Evolutionary conservation across 1,140 invertebrate species (phyloP).

Genomic region (Maconellicoccus hirsutus): DNA sequence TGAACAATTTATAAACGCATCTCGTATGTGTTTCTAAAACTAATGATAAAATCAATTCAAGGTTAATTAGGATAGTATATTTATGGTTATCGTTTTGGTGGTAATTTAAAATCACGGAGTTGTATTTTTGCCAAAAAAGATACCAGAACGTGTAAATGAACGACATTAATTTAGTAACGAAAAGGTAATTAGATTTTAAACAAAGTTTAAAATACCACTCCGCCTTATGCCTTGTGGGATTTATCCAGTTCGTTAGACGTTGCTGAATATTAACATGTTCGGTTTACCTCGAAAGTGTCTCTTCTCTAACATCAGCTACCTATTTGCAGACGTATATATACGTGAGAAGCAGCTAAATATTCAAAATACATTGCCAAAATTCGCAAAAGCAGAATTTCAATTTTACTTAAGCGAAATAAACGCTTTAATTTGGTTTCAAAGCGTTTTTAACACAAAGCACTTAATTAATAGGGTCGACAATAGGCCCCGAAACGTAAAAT

Average conservation of each 20-base stretch:
- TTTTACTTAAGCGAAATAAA: constrained; percentile 1
- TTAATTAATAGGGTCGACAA: constrained; percentile 9
- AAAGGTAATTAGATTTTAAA: constrained; percentile 10
- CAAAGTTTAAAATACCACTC: constrained; percentile 4
- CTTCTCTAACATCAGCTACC: neutral
- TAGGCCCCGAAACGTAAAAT: neutral
- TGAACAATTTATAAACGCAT: no score
- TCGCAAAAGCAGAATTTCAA: neutral
- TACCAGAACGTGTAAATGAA: neutral
- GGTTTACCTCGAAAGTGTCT: neutral
- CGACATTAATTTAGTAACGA: constrained; percentile 9
- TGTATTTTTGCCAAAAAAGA: no score
- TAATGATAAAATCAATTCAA: no score
- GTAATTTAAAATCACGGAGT: no score
- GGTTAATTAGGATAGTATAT: no score
- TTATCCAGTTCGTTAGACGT: constrained; percentile 3
- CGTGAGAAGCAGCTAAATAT: neutral
- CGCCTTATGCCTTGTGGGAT: neutral
- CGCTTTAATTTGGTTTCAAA: constrained; percentile 9
- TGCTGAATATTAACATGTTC: neutral
- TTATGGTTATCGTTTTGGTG: no score
- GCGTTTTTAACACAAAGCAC: constrained; percentile 7
- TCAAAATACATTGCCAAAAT: neutral
- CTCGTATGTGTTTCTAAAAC: no score
- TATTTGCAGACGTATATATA: neutral